Conservation (phyloP, 2,888 invertebrate species). For the Aproaerema taeniolella region DNA sequence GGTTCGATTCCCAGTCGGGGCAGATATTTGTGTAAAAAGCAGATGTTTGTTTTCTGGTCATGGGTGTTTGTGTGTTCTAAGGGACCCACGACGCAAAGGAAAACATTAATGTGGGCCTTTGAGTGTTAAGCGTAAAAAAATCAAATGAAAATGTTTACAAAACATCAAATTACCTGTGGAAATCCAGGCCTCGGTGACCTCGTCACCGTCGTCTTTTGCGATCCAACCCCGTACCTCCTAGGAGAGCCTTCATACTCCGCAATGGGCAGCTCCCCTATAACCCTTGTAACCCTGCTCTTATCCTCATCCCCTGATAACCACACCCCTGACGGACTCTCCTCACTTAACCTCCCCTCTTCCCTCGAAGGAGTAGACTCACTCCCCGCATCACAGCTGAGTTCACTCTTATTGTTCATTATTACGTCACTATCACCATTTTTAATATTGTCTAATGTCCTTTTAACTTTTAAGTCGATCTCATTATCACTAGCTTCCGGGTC, state of each 20-base stretch:
- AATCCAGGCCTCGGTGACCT: constrained; percentile 92
- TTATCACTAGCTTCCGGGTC: constrained; percentile 72
- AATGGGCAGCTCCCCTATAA: constrained; percentile 92
- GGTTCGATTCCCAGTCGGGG: too few relatives aligned
- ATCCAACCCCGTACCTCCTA: constrained; percentile 86
- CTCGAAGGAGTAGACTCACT: constrained; percentile 57
- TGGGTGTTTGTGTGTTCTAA: too few relatives aligned
- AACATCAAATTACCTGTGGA: constrained; percentile 87
- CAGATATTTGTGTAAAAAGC: too few relatives aligned
- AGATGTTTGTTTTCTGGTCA: too few relatives aligned
- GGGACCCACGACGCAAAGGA: too few relatives aligned
- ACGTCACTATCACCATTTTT: constrained; percentile 72
- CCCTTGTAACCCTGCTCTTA: constrained; percentile 74
- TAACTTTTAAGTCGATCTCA: constrained; percentile 69
- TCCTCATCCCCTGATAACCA: constrained; percentile 60
- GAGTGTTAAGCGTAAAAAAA: too few relatives aligned
- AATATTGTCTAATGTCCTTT: constrained; percentile 71
- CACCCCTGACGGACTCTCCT: constrained; percentile 52
- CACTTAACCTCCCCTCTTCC: constrained; percentile 50
- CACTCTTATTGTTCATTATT: constrained; percentile 69
- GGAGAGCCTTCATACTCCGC: constrained; percentile 96
- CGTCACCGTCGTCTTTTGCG: constrained; percentile 79
- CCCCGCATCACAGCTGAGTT: constrained; percentile 47
- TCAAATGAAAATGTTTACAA: too few relatives aligned
- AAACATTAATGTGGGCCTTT: too few relatives aligned